Base-by-base conservation (phyloP, 2,113 vertebrate species). In the Hiodon alosoides region DNA sequence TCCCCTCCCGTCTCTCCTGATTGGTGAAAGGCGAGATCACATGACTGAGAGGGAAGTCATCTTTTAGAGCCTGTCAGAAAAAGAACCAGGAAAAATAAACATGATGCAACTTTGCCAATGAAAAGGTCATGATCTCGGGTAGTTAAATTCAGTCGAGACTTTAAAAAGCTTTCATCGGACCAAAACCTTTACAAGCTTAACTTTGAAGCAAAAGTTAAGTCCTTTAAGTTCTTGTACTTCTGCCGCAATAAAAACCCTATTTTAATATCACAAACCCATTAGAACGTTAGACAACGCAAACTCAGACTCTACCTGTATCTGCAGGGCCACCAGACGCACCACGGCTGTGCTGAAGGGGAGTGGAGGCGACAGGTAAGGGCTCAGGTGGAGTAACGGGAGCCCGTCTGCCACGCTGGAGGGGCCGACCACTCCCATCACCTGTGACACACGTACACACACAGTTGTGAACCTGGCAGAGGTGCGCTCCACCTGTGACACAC, bases 11-110 rank as follows among this genome's bases (percentile, higher is more conserved):
- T 86, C 97, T 91, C 86, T 99, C 97, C 89, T 99, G 95, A 94
- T 99, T 99, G 90, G 97, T 99, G 91, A 99, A 99, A 71, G 97
- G 97, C 75, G 97, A 98, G 89, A 99, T 97, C 91, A 99, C 97
- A 81, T 98, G 97, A 88, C 95, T 96, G 87, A 99, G 92, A 13
- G 96, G 97, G 53, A 99, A 99, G 90, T 99, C 97, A 79, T 99
- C 97, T 90, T 98, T 99, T 87, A 99, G 92, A 81, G 97, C 97
- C 97, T 99, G 79, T 85, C 90, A 87, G 85, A 90, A 50, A 62
- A n/a, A 79, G 57, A 61, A 4, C n/a, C 81, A 90, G 86, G 85
- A 83, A 82, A 87, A 71, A 78, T 4, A 79, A 47, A 11, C 46
- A 82, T 69, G 57, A 52, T 16, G 11, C 7, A 17, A 61, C 14